phyloP scores from a whole-genome alignment of 2,797 vertebrate species.

The Numenius phaeopus region DNA sequence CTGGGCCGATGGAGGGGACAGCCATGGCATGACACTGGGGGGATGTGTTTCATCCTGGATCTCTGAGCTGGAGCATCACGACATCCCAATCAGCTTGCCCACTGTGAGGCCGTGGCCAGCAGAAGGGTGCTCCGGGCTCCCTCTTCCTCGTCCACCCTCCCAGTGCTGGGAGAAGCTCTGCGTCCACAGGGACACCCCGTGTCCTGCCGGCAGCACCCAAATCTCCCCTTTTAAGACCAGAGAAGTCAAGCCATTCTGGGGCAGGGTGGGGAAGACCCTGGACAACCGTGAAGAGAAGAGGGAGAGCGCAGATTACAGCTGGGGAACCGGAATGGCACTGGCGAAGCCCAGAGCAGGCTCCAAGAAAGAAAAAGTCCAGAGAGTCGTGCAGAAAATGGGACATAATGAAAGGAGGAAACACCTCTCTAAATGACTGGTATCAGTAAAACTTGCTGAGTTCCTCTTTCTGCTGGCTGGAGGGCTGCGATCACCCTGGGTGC shows the following conservation, averaged over 20 bases:
- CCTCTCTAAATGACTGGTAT: neutral
- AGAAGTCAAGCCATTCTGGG: neutral
- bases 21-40: neutral
- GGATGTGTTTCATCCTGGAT: fast-evolving
- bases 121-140: neutral
- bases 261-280: neutral
- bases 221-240: neutral
- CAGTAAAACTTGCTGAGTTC: neutral
- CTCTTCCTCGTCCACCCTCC: neutral
- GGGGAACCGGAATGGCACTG: neutral
- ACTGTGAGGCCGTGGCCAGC: neutral
- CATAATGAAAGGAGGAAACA: neutral
- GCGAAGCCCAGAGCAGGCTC: neutral
- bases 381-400: neutral
- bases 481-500: neutral
- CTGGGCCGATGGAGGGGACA: fast-evolving
- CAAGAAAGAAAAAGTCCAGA: neutral
- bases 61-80: neutral
- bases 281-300: neutral
- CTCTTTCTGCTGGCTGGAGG: neutral
- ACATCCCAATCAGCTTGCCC: neutral
- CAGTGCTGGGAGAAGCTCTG: neutral
- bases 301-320: neutral
- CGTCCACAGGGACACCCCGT: neutral
- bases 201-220: fast-evolving